These are phyloP conservation scores for Erebia epiphron DNA, from an alignment of 2,888 invertebrate species.

Conservation along the genomic window DNA sequence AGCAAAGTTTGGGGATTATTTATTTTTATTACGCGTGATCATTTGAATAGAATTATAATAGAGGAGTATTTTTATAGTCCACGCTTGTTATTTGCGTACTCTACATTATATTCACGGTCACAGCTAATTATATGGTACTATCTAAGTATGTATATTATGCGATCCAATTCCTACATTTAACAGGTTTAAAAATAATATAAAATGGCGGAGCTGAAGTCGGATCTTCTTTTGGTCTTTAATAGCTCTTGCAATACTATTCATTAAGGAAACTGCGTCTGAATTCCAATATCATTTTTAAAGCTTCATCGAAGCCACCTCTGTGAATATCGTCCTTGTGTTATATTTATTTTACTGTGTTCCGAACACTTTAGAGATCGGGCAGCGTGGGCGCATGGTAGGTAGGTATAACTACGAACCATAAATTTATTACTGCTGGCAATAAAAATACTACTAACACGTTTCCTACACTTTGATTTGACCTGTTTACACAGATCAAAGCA, in stretches of 20 bases:
- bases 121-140: not conserved
- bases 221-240: not conserved
- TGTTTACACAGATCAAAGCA: slow-evolving; percentile 79
- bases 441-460: slow-evolving; percentile 80
- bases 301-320: slow-evolving; percentile 33
- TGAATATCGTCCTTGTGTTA: slow-evolving; percentile 54
- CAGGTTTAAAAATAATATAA: not conserved
- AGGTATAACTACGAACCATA: slow-evolving; percentile 67
- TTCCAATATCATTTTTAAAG: slow-evolving; percentile 1
- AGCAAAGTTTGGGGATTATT: slow-evolving; percentile 1
- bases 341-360: slow-evolving; percentile 62
- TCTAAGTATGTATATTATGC: not conserved
- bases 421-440: slow-evolving; percentile 74
- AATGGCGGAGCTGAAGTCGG: not conserved
- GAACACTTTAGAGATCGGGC: slow-evolving; percentile 58
- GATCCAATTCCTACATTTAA: not conserved
- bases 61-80: not conserved
- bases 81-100: not conserved
- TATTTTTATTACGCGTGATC: slow-evolving; percentile 3
- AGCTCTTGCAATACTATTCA: not conserved
- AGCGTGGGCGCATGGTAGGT: slow-evolving; percentile 69
- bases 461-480: slow-evolving; percentile 79
- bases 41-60: not conserved
- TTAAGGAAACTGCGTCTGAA: not conserved
- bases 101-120: not conserved